Percentiles rank a stretch among this genome's conserved stretches.
phyloP scores from a whole-genome alignment of 2,113 vertebrate genomes.

The Tauraco erythrolophus region DNA sequence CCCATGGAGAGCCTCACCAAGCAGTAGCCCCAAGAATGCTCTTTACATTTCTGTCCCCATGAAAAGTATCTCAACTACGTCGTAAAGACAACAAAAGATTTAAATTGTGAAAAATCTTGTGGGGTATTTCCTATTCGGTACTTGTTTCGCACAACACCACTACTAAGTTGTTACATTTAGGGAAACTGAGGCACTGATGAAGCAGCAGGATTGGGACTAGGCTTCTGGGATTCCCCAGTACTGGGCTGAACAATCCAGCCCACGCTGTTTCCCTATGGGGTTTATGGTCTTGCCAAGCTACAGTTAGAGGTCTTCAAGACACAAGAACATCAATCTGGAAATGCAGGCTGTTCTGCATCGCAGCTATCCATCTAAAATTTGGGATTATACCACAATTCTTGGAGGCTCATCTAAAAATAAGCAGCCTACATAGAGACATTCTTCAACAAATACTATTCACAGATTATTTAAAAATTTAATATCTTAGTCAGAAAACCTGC shows the following conservation, averaged over 20 bases:
- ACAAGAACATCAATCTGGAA: neutral
- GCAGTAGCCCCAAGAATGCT: neutral
- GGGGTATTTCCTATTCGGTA: neutral
- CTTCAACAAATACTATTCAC: neutral
- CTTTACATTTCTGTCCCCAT: neutral
- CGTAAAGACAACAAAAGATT: neutral
- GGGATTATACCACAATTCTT: neutral
- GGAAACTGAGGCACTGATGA: neutral
- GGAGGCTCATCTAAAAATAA: neutral
- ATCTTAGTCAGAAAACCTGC: neutral
- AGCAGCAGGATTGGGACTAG: neutral
- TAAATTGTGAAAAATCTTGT: neutral
- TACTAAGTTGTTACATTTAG: neutral
- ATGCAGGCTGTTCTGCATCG: neutral
- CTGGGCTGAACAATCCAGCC: neutral
- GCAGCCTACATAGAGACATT: neutral
- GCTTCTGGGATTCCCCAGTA: neutral
- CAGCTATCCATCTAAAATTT: neutral
- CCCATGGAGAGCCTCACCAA: neutral
- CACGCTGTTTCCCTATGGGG: fast-evolving
- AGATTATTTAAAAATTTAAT: neutral
- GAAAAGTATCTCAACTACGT: neutral
- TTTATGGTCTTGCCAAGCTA: neutral
- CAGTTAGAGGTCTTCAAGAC: neutral
- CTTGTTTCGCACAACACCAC: neutral